Base-by-base conservation (phyloP, 2,797 vertebrate genomes). In the Pelochelys cantorii region DNA sequence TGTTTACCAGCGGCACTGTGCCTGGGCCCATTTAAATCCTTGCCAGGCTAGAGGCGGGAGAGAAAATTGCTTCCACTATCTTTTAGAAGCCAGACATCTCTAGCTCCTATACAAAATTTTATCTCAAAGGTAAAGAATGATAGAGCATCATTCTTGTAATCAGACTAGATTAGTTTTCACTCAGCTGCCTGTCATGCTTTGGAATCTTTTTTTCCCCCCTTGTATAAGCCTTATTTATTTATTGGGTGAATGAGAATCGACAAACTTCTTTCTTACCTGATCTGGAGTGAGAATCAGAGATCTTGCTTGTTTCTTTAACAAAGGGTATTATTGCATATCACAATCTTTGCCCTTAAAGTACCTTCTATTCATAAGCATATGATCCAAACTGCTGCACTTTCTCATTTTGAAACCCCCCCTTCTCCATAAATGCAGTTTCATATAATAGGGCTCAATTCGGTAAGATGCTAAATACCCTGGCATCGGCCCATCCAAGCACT, bases 221-320 rank as follows among this genome's bases (percentile, higher is more conserved):
- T 11, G 48, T 27, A 27, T 48, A 48, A 75, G 37, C 22, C 82
- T 75, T 48, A 37, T 15, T 29, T 84, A 2, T 17, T 91, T 34
- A 87, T 79, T 55, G 87, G 75, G 57, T 68, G 83, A 94, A 81
- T 79, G 81, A 87, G 17, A 87, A n/a, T 82, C 11, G 6, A 31
- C 55, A 18, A 62, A 85, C 34, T 78, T 94, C 48, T 87, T 90
- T 94, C 48, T 87, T 84, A 88, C 91, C 90, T 54, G 55, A 90
- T 89, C 79, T 92, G 77, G 55, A 87, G 92, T 81, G 77, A 71
- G 85, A 91, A 89, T 95, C 93, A 93, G 60, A 89, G 37, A 75
- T 23, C 71, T 48, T 4, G 2, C 71, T 48, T 23, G 22, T 25
- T 75, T 23, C 37, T 42, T 5, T 75, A 42, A 42, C 12, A 37